Base-by-base conservation (phyloP, 1,140 invertebrate species). In the Gonioctena quinquepunctata region DNA sequence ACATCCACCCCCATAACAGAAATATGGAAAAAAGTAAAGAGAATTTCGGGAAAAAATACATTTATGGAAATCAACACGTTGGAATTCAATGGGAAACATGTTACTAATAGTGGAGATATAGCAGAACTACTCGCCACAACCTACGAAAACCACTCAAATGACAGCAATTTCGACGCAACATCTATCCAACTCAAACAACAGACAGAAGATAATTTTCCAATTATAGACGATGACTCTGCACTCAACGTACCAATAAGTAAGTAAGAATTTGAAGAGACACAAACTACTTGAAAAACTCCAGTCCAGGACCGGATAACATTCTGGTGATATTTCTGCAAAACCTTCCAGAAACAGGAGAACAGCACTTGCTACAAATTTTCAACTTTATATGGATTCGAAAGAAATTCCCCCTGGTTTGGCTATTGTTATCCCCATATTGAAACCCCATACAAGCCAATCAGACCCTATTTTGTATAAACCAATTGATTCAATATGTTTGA, bases 1-100 rank as follows among this genome's bases (percentile, higher is more conserved):
- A 6, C 7, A 11, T 33, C 16, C 23, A 68, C 66, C 21, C 66
- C 28, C 18, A 60, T 42, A 23, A 49, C 22, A 7, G 4, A 61
- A 52, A 23, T 61, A 3, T 68, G 66, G 57, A 60, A 49, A 23
- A 33, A 26, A 18, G 21, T 68, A 11, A 61, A 21, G 11, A 23
- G 27, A 42, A 59, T 60, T 4, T 21, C 13, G n/a, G 18, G 18
- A 16, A 16, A 3, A 3, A 3, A 50, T 5, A 50, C 27, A 28
- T 28, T 4, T 28, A 3, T 4, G 3, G 27, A 8, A 28, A 28
- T 28, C 3, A 28, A 3, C 3, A 4, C 27, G 8, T 28, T 28
- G 8, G 27, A 28, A 8, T 4, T 28, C 3, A 28, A 28, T 28
- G 27, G 8, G 3, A 28, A 8, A 8, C 3, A 4, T 3, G 8